Evolutionary conservation across 37 sponge, comb jelly and placozoan genomes (phyloP).

Genomic region (Bolinopsis microptera): DNA sequence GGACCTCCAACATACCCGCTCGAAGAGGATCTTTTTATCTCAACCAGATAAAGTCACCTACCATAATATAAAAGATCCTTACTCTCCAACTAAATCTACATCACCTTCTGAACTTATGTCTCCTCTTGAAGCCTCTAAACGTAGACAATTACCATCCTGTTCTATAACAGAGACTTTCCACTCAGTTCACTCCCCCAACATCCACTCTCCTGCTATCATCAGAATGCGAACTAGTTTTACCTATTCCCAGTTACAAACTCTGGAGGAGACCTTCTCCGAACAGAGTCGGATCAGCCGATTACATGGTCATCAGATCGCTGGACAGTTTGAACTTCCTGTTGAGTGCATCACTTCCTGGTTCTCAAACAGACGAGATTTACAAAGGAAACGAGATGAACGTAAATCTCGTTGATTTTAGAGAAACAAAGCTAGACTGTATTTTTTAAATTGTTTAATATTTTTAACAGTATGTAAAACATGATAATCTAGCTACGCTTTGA

Average conservation of each 20-base stretch:
- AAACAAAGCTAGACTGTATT: too few species aligned
- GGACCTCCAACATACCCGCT: too few species aligned
- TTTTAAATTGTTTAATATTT: too few species aligned
- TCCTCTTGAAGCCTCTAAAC: not conserved
- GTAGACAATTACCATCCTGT: not conserved
- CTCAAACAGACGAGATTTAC: not conserved
- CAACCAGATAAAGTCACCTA: too few species aligned
- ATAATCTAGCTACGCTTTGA: too few species aligned
- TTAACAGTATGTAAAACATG: too few species aligned
- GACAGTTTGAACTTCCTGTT: not conserved
- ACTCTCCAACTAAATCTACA: too few species aligned
- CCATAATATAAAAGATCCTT: too few species aligned
- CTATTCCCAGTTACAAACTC: not conserved
- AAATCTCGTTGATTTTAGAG: too few species aligned
- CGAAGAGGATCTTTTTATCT: too few species aligned
- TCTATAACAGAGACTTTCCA: constrained; percentile 8
- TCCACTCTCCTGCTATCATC: not conserved
- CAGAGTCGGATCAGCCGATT: not conserved
- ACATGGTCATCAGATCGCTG: not conserved
- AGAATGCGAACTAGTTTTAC: constrained; percentile 23
- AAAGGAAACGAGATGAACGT: not conserved
- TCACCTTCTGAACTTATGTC: not conserved
- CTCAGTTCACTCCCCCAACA: constrained; percentile 13
- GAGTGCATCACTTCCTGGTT: constrained; percentile 7
- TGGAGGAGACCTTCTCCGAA: not conserved